These are phyloP conservation scores for Baryphthengus martii DNA, from an alignment of 2,113 vertebrate genomes.

Conservation along the genomic window DNA sequence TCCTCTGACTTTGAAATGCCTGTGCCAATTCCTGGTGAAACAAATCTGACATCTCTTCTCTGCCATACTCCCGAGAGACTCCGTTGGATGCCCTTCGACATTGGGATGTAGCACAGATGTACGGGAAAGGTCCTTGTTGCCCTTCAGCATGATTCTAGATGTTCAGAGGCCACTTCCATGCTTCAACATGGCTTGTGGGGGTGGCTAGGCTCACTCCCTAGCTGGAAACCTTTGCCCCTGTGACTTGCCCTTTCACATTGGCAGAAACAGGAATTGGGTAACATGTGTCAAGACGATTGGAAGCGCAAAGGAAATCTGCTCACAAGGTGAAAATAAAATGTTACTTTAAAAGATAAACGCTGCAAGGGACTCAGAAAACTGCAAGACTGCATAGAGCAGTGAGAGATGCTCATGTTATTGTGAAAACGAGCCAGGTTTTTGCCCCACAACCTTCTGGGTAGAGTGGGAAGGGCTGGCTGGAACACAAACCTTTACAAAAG, in stretches of 20 bases:
- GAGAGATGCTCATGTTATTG: background rate
- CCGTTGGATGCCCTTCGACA: accelerated
- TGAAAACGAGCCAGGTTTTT: background rate
- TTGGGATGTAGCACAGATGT: background rate
- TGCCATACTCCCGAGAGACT: background rate
- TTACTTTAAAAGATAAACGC: background rate
- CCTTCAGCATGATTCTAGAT: background rate
- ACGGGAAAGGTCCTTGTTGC: background rate
- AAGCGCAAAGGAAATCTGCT: background rate
- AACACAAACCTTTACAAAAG: background rate
- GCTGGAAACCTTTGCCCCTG: background rate
- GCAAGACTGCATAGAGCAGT: background rate
- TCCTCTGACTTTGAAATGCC: background rate
- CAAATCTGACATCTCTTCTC: background rate
- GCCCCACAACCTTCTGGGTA: accelerated
- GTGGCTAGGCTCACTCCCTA: background rate
- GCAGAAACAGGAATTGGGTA: background rate
- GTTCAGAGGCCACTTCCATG: background rate
- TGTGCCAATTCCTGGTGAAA: background rate
- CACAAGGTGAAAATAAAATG: background rate
- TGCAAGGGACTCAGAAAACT: background rate
- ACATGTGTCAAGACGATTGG: accelerated
- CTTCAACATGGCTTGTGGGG: background rate
- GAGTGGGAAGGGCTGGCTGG: background rate
- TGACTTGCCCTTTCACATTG: accelerated